These are phyloP conservation scores for Icerya purchasi DNA, from an alignment of 2,888 invertebrate genomes.

Conservation along the genomic window DNA sequence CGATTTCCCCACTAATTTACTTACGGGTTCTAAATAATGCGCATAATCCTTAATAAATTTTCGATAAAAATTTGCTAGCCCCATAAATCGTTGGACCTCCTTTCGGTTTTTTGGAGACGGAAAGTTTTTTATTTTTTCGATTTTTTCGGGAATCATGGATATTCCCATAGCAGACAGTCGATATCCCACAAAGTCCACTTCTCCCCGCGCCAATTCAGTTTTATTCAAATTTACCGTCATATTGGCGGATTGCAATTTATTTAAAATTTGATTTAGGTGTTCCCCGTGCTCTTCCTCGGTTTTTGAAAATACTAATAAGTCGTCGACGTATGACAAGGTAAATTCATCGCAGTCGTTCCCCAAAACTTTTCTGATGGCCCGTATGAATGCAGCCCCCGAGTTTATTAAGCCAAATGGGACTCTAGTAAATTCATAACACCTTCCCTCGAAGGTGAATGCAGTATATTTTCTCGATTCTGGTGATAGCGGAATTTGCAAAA, in stretches of 20 bases:
- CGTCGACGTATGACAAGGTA: neutral
- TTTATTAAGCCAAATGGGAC: neutral
- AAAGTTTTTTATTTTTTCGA: too few species aligned
- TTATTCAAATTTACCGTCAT: neutral
- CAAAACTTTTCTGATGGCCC: neutral
- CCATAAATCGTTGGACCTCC: too few species aligned
- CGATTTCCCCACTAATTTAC: too few species aligned
- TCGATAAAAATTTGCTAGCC: too few species aligned
- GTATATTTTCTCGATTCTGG: neutral
- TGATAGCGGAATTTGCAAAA: neutral
- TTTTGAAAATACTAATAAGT: constrained; percentile 3
- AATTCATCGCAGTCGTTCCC: neutral
- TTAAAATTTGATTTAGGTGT: neutral
- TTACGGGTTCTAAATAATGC: too few species aligned
- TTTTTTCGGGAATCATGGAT: too few species aligned
- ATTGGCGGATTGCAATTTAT: neutral
- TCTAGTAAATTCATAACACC: neutral
- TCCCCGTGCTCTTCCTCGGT: neutral
- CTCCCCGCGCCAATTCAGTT: neutral
- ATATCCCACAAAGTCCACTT: neutral
- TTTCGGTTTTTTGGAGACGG: too few species aligned
- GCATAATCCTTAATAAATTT: too few species aligned
- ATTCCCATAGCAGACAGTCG: too few species aligned
- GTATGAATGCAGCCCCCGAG: neutral
- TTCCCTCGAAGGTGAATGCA: neutral